Evolutionary conservation across 2,888 invertebrate genomes (phyloP).

Genomic region (Reticulitermes lucifugus): DNA sequence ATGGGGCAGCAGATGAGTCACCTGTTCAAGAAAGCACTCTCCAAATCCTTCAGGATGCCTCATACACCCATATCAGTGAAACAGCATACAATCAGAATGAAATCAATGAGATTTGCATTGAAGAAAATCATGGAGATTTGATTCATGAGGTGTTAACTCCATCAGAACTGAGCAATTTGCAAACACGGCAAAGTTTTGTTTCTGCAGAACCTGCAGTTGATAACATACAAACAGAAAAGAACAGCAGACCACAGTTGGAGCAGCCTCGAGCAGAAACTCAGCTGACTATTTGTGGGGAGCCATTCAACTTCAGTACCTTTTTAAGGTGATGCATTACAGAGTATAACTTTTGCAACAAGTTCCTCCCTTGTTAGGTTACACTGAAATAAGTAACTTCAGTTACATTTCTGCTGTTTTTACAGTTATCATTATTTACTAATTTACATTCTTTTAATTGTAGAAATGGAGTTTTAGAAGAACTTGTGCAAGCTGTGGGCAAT

Average conservation of each 20-base stretch:
- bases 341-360: neutral
- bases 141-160: neutral
- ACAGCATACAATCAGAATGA: neutral
- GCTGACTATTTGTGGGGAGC: neutral
- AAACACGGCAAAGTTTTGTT: neutral
- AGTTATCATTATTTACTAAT: constrained; percentile 6
- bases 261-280: neutral
- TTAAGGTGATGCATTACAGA: neutral
- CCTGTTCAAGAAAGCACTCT: neutral
- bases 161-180: neutral
- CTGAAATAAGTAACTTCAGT: no score
- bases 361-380: neutral
- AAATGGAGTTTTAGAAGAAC: constrained; percentile 1
- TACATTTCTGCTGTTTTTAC: neutral
- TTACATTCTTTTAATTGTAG: constrained; percentile 20
- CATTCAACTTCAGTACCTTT: constrained; percentile 1
- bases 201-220: neutral
- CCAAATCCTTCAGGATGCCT: neutral
- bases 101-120: neutral
- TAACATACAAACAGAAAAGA: neutral
- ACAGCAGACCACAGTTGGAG: neutral
- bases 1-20: neutral
- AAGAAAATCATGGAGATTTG: neutral
- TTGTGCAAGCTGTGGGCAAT: neutral
- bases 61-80: neutral